A percentile compares a stretch with the other conserved stretches of the same genome.
phyloP scores from a whole-genome alignment of 2,797 vertebrate genomes.

The Halcyon smyrnensis region DNA sequence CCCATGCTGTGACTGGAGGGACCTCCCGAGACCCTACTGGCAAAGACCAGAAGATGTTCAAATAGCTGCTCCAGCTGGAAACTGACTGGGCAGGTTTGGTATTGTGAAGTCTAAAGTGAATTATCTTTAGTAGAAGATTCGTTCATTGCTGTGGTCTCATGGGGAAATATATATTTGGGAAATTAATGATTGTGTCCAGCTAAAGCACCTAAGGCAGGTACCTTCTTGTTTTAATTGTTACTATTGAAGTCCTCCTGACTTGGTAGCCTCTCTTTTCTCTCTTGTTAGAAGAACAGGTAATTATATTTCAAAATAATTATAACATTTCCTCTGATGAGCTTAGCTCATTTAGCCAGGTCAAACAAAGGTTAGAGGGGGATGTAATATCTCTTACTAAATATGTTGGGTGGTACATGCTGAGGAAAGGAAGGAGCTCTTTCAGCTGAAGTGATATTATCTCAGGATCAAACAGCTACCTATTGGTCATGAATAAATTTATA shows the following conservation, averaged over 20 bases:
- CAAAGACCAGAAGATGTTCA: neutral
- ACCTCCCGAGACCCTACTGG: fast-evolving
- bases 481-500: neutral
- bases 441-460: neutral
- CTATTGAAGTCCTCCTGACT: constrained; percentile 10
- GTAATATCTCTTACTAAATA: neutral
- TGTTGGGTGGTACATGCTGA: neutral
- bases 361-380: constrained; percentile 15
- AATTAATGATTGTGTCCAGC: constrained; percentile 22
- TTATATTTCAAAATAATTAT: constrained; percentile 51
- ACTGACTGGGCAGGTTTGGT: neutral
- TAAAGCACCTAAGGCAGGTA: constrained; percentile 36
- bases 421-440: neutral
- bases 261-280: neutral
- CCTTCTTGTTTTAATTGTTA: constrained; percentile 23
- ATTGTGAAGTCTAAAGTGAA: neutral
- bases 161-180: neutral
- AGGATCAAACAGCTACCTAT: neutral
- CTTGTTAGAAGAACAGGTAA: constrained; percentile 40
- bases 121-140: neutral
- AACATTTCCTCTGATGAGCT: constrained; percentile 17
- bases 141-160: neutral
- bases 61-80: neutral
- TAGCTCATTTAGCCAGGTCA: neutral
- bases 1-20: neutral